phyloP scores from a whole-genome alignment of 2,113 vertebrate genomes.

The Cheilinus undulatus region DNA sequence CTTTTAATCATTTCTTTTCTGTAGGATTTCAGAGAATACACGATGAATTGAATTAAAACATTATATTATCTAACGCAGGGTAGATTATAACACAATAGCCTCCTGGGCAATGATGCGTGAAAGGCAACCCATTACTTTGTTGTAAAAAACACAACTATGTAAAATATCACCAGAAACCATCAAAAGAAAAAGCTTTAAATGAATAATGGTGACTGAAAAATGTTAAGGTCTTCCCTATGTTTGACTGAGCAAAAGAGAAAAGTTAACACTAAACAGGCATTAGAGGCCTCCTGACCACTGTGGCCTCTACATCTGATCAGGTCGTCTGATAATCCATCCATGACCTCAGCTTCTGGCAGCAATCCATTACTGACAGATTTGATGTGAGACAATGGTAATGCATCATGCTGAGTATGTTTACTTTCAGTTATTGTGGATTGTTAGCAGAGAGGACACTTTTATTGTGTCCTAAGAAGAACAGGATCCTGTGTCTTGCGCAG shows the following conservation, averaged over 20 bases:
- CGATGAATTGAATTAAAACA: neutral
- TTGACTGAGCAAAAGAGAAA: neutral
- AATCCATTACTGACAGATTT: neutral
- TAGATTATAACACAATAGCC: slow-evolving; percentile 6
- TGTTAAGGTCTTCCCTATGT: neutral
- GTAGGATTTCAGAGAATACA: neutral
- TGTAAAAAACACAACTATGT: neutral
- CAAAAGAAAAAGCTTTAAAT: neutral
- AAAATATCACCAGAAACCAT: neutral
- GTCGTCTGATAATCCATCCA: neutral
- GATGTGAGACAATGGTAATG: neutral
- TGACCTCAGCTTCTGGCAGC: neutral
- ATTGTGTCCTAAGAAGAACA: neutral
- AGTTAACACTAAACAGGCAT: slow-evolving; percentile 8
- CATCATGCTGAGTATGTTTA: neutral
- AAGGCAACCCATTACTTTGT: neutral
- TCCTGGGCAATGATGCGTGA: neutral
- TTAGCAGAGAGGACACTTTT: neutral
- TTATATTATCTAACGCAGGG: neutral
- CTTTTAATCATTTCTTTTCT: neutral
- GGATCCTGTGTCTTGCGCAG: too few species aligned
- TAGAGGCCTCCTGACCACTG: neutral
- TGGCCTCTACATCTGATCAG: neutral
- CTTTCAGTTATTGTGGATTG: too few species aligned
- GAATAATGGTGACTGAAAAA: rapidly evolving